Base-by-base conservation (phyloP, 2,888 invertebrate genomes). In the Cacoxenus indagator region DNA sequence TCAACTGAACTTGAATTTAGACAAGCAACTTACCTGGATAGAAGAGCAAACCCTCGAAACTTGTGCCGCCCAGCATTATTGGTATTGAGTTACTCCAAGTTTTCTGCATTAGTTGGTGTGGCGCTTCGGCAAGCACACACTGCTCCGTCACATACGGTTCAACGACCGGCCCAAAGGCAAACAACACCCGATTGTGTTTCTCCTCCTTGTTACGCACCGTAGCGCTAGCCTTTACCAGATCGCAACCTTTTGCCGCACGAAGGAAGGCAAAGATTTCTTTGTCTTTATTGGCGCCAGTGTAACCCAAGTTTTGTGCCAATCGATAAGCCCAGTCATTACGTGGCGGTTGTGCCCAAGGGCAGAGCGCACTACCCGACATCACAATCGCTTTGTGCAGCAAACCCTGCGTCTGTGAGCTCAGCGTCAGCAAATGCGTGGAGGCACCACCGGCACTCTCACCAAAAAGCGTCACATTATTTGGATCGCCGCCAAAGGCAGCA, bases 401-500 rank as follows among this genome's bases (percentile, higher is more conserved):
- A 1, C 84, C 86, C 77, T 88, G 89, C 0, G 89, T 86, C 71
- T 88, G 86, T 5, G 89, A 88, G 1, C 89, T 89, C 2, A 90
- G 73, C 54, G 89, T 77, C n/a, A 90, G 83, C 46, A 87, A 85
- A 75, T 90, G 89, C 0, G 89, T 88, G 0, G 89, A 87, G 4
- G 88, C 88, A 9, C 85, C 89, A 5, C 90, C 90, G 3, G 90
- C 90, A 77, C 90, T 90, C 73, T 90, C 89, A 0, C 90, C 90
- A 74, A 90, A 90, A 0, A 90, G 74, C 0, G 90, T 90, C 0
- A 88, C 88, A 76, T 90, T 90, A n/a, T 88, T 81, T 1, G 89
- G 86, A 83, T 90, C 89, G 4, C 90, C 90, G 67, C 89, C 89
- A 75, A 90, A 90, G 11, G 84, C 78, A 4, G 78, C 70, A 26